Conservation (phyloP, 2,888 invertebrate species). For the Xylota sylvarum region DNA sequence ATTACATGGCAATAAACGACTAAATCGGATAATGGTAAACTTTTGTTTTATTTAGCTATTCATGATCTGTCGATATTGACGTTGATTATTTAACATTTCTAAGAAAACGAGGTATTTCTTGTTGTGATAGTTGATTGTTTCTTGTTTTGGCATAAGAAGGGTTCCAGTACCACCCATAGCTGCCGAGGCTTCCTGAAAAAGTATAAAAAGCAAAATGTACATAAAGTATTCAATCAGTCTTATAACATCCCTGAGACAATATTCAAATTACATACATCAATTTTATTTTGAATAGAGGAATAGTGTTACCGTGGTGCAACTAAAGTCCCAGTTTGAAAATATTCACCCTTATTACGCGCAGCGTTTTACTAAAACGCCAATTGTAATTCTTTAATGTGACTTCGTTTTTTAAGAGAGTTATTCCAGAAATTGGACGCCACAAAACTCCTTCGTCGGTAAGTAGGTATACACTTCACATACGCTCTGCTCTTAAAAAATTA, state of each 20-base stretch:
- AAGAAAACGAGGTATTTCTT: constrained; percentile 94
- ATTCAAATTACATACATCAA: background rate
- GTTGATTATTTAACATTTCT: constrained; percentile 93
- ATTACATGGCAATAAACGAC: constrained; percentile 47
- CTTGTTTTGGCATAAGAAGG: constrained; percentile 87
- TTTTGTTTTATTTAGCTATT: constrained; percentile 78
- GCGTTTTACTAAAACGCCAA: too few species aligned
- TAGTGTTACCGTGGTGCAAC: background rate
- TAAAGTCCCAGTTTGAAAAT: background rate
- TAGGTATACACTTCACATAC: too few species aligned
- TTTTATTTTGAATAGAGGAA: background rate
- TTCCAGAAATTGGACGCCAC: too few species aligned
- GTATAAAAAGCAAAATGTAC: background rate
- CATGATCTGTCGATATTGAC: constrained; percentile 90
- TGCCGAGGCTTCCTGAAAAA: constrained; percentile 85
- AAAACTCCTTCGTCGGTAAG: too few species aligned
- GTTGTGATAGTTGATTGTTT: constrained; percentile 89
- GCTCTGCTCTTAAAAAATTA: too few species aligned
- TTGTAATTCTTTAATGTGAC: too few species aligned
- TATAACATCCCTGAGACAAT: background rate
- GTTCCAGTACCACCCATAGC: constrained; percentile 92
- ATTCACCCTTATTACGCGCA: too few species aligned
- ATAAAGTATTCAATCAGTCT: background rate
- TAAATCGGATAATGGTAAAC: constrained; percentile 17
- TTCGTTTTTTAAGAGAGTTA: too few species aligned